phyloP scores from a whole-genome alignment of 2,113 vertebrate species.

The Fregetta grallaria region DNA sequence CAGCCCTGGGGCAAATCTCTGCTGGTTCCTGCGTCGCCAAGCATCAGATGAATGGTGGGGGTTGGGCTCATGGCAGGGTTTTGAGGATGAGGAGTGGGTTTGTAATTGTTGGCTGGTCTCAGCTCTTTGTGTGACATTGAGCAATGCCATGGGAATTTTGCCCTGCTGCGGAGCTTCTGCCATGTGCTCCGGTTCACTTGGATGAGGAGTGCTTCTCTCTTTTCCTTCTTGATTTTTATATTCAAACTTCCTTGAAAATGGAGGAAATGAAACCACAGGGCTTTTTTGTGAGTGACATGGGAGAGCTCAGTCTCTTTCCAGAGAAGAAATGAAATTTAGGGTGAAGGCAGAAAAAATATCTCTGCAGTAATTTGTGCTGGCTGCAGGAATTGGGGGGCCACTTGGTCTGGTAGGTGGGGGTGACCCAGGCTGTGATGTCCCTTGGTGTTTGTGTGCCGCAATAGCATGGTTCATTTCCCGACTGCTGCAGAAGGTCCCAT shows the following conservation, averaged over 20 bases:
- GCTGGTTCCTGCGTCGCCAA: neutral
- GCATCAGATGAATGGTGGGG: neutral
- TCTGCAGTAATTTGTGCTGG: neutral
- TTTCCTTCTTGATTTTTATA: constrained; percentile 67
- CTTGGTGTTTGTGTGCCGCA: neutral
- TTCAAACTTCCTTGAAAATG: constrained; percentile 67
- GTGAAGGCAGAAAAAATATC: constrained; percentile 14
- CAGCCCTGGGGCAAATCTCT: neutral
- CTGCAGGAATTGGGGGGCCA: neutral
- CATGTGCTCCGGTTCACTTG: neutral
- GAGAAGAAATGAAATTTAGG: constrained; percentile 54
- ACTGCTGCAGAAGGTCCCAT: neutral
- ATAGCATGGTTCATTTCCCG: accelerated
- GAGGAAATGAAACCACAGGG: constrained; percentile 73
- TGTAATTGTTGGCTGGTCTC: accelerated
- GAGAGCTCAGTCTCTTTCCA: neutral
- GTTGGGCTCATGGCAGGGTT: neutral
- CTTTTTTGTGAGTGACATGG: neutral
- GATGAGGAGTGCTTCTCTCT: constrained; percentile 17
- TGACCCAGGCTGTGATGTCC: neutral
- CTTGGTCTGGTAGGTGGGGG: neutral
- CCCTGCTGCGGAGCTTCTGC: neutral
- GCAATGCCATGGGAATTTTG: neutral
- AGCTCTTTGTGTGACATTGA: neutral
- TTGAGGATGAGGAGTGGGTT: neutral